Percentiles rank a stretch among this genome's conserved stretches.
These are phyloP conservation scores for Stegastes partitus DNA, from an alignment of 2,113 vertebrate genomes.

Conservation along the genomic window DNA sequence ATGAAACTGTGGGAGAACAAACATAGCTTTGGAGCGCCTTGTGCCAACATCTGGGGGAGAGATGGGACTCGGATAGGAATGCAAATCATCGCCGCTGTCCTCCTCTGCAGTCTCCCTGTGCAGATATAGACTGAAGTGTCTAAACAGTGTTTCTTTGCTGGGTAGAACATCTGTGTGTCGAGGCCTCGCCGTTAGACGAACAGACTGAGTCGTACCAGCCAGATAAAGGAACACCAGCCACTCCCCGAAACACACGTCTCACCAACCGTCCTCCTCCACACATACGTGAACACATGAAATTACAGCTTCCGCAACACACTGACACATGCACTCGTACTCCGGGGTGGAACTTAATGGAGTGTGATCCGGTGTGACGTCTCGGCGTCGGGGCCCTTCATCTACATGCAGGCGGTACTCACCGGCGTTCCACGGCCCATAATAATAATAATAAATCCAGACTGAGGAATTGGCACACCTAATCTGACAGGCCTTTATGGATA, in stretches of 20 bases:
- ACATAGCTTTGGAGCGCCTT: conserved; percentile 30
- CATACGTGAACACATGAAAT: conserved; percentile 38
- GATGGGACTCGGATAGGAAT: conserved; percentile 31
- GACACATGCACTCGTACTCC: conserved; percentile 25
- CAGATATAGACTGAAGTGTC: conserved; percentile 25
- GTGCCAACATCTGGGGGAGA: conserved; percentile 44
- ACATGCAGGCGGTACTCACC: conserved; percentile 69
- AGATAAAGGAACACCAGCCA: not conserved
- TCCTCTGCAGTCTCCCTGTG: conserved; percentile 33
- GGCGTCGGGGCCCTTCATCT: conserved; percentile 67
- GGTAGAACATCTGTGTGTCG: not conserved
- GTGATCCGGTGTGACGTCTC: conserved; percentile 71
- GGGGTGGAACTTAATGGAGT: conserved; percentile 73
- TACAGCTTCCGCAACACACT: conserved; percentile 3
- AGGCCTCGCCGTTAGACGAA: too few species aligned
- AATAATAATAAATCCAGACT: conserved; percentile 77
- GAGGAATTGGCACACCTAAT: conserved; percentile 74
- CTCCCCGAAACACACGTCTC: conserved; percentile 25
- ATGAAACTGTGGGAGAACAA: conserved; percentile 39
- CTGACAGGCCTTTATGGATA: conserved; percentile 80
- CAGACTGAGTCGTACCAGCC: too few species aligned
- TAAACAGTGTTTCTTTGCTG: conserved; percentile 5
- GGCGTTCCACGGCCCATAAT: conserved; percentile 55
- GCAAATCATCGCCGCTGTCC: conserved; percentile 36
- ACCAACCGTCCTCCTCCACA: not conserved